Evolutionary conservation across 2,888 invertebrate species (phyloP), one percentile per base, ranked within the genome.

Genomic region (Copidosoma aretas): DNA sequence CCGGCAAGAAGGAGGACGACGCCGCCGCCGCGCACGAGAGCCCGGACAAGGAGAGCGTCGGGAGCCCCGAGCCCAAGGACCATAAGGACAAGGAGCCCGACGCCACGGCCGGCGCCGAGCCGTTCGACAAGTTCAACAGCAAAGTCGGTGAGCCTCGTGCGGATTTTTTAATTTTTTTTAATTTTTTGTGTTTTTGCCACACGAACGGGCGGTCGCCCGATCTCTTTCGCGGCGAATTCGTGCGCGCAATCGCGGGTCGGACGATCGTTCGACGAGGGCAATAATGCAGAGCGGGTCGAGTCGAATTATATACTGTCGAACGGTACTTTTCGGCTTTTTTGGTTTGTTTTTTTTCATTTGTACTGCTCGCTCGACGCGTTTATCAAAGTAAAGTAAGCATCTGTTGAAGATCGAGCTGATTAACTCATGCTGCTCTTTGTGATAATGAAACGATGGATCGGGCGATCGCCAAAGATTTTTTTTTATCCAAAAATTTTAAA

Each of bases 41-140:
- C 74, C 77, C 80, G 0, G 82, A 81, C 63, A 76, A 79, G 32
- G 80, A 81, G 19, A 82, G 82, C 54, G 67, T 79, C 25, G 82
- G 80, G 63, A 82, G 81, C 49, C 80, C 80, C 74, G 84, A 84
- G 67, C 43, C 43, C 43, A 81, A 81, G 0, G 75, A 82, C 12
- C 79, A 84, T 41, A 82, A 84, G 32, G 80, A 82, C 67, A 81
- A 83, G 63, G 76, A 84, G 43, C 81, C 82, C 71, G 84, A 85
- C 1, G 83, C 82, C 15, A 85, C 85, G 5, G 84, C 84, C 0
- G n/a, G n/a, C n/a, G 86, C 86, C 76, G 85, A 84, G 21, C 85
- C 83, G 65, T 46, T 8, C 43, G 85, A 86, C 51, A 85, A 85
- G 76, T 78, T 85, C 25, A 81, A 83, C 73, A 83, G 84, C 73